Percentiles rank a stretch among this genome's conserved stretches.
Conservation (phyloP, 2,113 vertebrate species). For the Dinomys branickii region DNA sequence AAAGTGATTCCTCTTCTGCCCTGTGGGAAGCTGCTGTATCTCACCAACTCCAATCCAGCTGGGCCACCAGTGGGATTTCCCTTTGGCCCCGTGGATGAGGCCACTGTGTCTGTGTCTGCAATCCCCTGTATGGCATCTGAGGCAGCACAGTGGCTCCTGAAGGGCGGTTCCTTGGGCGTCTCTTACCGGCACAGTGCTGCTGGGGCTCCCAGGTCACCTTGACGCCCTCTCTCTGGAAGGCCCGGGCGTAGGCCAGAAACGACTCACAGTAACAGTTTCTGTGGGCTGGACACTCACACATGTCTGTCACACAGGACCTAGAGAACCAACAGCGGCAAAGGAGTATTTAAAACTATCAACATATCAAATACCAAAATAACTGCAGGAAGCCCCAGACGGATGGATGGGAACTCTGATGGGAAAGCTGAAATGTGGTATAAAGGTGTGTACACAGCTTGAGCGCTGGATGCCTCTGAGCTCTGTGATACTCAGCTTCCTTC, state of each 20-base stretch:
- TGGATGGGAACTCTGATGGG: neutral
- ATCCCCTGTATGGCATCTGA: no score
- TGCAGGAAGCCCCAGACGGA: neutral
- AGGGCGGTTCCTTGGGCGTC: neutral
- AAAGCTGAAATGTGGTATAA: neutral
- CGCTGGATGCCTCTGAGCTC: neutral
- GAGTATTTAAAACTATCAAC: conserved; percentile 26
- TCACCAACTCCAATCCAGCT: neutral
- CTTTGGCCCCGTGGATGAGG: neutral
- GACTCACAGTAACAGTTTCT: conserved; percentile 99
- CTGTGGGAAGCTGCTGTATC: neutral
- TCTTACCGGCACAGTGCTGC: conserved; percentile 93
- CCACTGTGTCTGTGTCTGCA: neutral
- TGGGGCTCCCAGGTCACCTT: conserved; percentile 92
- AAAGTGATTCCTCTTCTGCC: neutral
- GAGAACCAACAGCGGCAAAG: conserved; percentile 49
- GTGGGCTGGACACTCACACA: conserved; percentile 98
- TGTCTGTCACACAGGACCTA: conserved; percentile 98
- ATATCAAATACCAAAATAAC: neutral
- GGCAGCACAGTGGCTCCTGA: fast-evolving
- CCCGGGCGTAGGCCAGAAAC: conserved; percentile 94
- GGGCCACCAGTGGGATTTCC: neutral
- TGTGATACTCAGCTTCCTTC: neutral
- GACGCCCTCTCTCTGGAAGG: conserved; percentile 94
- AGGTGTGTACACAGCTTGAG: neutral